Percentiles rank a stretch among this genome's conserved stretches.
phyloP scores from a whole-genome alignment of 2,797 vertebrate genomes.

The Ficedula albicollis region DNA sequence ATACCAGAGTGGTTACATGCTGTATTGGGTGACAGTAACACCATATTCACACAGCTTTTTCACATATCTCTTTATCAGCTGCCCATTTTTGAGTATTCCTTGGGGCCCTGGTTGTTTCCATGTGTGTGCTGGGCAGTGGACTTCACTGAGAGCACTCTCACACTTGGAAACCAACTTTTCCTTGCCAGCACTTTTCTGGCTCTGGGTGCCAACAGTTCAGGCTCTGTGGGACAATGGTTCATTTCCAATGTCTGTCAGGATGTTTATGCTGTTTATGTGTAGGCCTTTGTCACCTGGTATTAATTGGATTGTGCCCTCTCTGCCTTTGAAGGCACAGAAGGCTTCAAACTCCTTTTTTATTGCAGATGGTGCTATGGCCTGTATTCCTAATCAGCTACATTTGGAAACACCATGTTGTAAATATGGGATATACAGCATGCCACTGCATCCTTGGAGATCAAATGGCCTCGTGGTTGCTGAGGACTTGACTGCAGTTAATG shows the following conservation, averaged over 20 bases:
- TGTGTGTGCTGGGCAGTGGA: constrained; percentile 26
- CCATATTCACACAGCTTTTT: constrained; percentile 64
- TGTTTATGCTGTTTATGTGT: constrained; percentile 38
- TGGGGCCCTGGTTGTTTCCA: neutral
- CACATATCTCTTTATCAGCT: constrained; percentile 59
- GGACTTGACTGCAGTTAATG: neutral
- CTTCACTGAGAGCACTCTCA: neutral
- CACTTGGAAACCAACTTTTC: constrained; percentile 9
- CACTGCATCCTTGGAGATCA: constrained; percentile 41
- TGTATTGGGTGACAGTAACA: constrained; percentile 68
- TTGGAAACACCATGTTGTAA: constrained; percentile 40
- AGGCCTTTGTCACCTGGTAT: constrained; percentile 62
- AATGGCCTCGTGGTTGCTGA: neutral
- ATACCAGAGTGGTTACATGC: constrained; percentile 69
- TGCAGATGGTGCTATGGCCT: constrained; percentile 47
- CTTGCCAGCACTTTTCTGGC: neutral
- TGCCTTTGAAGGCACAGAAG: constrained; percentile 62
- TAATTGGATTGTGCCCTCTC: constrained; percentile 53
- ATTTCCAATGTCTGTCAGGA: constrained; percentile 38
- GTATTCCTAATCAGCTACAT: constrained; percentile 41
- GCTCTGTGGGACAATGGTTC: constrained; percentile 8
- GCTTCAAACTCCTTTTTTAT: constrained; percentile 32
- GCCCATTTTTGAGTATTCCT: constrained; percentile 30
- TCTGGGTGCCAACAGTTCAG: constrained; percentile 5
- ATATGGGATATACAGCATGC: neutral